Conservation (phyloP, 37 sponge, comb jelly and placozoan species). For the Mnemiopsis leidyi region DNA sequence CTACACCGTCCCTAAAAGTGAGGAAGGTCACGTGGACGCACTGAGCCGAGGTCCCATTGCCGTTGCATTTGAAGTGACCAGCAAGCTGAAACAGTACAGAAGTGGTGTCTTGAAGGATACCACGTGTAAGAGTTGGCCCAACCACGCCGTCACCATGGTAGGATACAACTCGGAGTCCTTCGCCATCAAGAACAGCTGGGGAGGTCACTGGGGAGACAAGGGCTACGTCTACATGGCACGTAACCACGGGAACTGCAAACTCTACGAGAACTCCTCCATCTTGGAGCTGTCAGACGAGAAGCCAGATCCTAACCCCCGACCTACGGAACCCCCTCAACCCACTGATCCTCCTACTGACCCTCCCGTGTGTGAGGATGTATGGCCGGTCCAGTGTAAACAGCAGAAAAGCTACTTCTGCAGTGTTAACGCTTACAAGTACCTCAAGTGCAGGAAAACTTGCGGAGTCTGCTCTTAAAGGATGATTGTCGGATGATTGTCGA, state of each 20-base stretch:
- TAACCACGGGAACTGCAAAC: conserved; percentile 28
- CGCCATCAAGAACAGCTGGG: neutral
- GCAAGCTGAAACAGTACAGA: neutral
- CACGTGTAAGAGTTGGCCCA: neutral
- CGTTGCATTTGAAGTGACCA: neutral
- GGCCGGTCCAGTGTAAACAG: neutral
- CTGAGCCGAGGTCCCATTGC: neutral
- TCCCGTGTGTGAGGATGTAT: neutral
- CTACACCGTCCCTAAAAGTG: neutral
- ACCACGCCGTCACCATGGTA: neutral
- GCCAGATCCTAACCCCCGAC: neutral
- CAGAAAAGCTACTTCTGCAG: neutral
- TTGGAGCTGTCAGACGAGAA: neutral
- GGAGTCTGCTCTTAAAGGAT: too few relatives aligned
- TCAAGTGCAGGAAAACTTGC: too few relatives aligned
- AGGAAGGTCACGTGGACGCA: neutral
- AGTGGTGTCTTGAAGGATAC: neutral
- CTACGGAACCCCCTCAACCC: neutral
- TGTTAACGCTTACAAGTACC: neutral
- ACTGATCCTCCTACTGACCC: neutral
- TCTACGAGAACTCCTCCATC: neutral
- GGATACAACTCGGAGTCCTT: neutral
- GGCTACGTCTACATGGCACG: neutral
- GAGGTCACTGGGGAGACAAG: neutral
- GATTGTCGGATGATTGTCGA: too few relatives aligned